Conservation (phyloP, 2,888 invertebrate species). For the Leptinotarsa peninsularis region DNA sequence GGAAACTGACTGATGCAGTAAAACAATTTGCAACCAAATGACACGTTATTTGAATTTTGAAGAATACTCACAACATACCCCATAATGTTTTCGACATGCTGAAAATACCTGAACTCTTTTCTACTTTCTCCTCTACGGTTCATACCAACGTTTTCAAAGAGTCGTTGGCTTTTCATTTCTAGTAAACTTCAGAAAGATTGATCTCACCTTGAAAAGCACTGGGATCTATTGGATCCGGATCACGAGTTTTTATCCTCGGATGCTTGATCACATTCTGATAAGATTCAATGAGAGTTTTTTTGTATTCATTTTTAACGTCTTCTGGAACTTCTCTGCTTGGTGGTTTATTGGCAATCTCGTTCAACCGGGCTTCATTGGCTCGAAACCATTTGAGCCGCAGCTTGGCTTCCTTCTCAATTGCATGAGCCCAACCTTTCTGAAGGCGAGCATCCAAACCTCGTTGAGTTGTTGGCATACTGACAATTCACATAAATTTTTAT, state of each 20-base stretch:
- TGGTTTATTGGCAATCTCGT: slow-evolving; percentile 56
- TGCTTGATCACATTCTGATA: slow-evolving; percentile 52
- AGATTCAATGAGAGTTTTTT: slow-evolving; percentile 47
- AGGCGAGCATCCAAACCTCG: slow-evolving; percentile 42
- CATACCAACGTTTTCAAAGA: background rate
- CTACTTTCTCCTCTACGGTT: too few species aligned
- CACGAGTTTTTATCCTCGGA: slow-evolving; percentile 45
- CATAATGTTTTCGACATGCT: too few species aligned
- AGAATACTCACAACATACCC: too few species aligned
- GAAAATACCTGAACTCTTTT: too few species aligned
- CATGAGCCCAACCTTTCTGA: slow-evolving; percentile 49
- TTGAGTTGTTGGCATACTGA: slow-evolving; percentile 25
- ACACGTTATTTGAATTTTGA: too few species aligned
- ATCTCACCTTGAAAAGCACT: slow-evolving; percentile 32
- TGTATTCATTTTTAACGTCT: slow-evolving; percentile 52
- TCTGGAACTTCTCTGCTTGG: slow-evolving; percentile 54
- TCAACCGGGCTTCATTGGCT: slow-evolving; percentile 59
- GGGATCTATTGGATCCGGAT: slow-evolving; percentile 44
- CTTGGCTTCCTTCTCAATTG: slow-evolving; percentile 59
- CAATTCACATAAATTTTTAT: background rate
- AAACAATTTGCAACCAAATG: too few species aligned
- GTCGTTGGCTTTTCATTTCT: background rate
- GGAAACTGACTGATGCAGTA: too few species aligned
- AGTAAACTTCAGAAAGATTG: background rate
- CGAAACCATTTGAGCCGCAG: slow-evolving; percentile 63